These are phyloP conservation scores for Heteropelma amictum DNA, from an alignment of 2,888 invertebrate species.

Conservation along the genomic window DNA sequence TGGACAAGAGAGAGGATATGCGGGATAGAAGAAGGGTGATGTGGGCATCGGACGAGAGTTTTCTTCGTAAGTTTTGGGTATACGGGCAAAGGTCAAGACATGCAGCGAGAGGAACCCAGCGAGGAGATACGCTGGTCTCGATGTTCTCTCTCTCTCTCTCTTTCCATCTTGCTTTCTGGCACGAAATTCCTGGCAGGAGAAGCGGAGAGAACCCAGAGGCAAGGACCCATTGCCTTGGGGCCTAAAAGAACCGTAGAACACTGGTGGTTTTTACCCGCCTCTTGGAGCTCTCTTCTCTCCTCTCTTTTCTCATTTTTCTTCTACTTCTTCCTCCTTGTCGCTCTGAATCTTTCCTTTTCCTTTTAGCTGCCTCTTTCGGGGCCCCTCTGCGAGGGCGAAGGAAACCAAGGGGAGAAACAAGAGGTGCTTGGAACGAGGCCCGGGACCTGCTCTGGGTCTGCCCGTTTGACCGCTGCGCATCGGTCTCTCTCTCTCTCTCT, in stretches of 20 bases:
- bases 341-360: neutral
- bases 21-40: slow-evolving; percentile 37
- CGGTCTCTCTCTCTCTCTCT: slow-evolving; percentile 19
- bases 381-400: slow-evolving; percentile 9
- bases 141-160: slow-evolving; percentile 22
- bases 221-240: slow-evolving; percentile 50
- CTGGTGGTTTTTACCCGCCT: slow-evolving; percentile 52
- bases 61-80: slow-evolving; percentile 48
- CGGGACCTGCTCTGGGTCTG: slow-evolving; percentile 52
- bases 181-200: slow-evolving; percentile 43
- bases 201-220: slow-evolving; percentile 46
- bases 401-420: slow-evolving; percentile 46
- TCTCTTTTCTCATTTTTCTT: neutral
- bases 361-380: slow-evolving; percentile 21
- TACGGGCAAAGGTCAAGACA: slow-evolving; percentile 53
- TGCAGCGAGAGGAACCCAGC: slow-evolving; percentile 25
- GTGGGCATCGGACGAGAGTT: slow-evolving; percentile 57
- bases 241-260: slow-evolving; percentile 42
- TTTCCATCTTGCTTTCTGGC: neutral
- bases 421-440: slow-evolving; percentile 51
- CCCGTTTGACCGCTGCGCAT: slow-evolving; percentile 53
- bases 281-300: neutral
- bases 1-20: slow-evolving; percentile 21
- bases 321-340: neutral
- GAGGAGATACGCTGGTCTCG: slow-evolving; percentile 23